A percentile compares a stretch with the other conserved stretches of the same genome.
These are phyloP conservation scores for Orestias chungarensis DNA, from an alignment of 2,797 vertebrate genomes.

Conservation along the genomic window DNA sequence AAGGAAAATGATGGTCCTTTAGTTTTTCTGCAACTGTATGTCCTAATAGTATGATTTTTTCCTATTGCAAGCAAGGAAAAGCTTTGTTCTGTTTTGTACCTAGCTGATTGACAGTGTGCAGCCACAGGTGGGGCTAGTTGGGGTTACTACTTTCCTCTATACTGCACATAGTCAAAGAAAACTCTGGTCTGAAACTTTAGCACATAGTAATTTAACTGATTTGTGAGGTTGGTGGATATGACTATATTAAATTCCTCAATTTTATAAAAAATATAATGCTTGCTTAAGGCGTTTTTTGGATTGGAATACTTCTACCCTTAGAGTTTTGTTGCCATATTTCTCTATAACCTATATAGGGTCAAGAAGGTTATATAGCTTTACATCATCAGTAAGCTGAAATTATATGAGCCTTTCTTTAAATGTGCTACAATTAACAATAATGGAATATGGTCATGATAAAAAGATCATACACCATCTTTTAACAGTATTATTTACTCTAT, in stretches of 20 bases:
- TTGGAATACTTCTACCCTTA: neutral
- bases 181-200: neutral
- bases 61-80: neutral
- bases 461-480: too few species aligned
- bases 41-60: neutral
- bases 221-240: too few species aligned
- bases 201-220: too few species aligned
- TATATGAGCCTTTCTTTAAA: conserved; percentile 46
- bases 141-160: neutral
- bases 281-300: too few species aligned
- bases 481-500: too few species aligned
- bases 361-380: conserved; percentile 47
- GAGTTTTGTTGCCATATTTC: neutral
- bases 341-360: neutral
- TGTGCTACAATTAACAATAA: conserved; percentile 14
- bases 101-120: neutral
- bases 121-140: neutral
- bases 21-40: neutral
- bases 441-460: too few species aligned
- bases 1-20: neutral
- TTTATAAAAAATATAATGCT: too few species aligned
- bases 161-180: neutral
- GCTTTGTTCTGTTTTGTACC: neutral
- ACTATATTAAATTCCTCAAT: too few species aligned
- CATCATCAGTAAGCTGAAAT: conserved; percentile 44